A percentile compares a stretch with the other conserved stretches of the same genome.
These are phyloP conservation scores for Ammodytes marinus DNA, from an alignment of 2,113 vertebrate species.

Conservation along the genomic window DNA sequence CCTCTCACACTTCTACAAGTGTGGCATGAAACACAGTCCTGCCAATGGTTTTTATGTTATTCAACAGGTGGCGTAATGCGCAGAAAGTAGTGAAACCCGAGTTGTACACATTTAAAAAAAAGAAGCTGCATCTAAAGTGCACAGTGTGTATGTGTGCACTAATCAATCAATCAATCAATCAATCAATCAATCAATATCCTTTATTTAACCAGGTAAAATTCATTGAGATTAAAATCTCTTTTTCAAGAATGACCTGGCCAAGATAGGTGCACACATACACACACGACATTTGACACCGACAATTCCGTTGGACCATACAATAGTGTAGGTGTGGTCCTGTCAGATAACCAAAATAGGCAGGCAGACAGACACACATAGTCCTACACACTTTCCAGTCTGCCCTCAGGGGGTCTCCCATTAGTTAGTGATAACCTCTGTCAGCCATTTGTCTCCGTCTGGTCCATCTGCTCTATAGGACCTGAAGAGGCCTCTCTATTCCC, in stretches of 20 bases:
- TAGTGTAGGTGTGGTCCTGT: slow-evolving; percentile 68
- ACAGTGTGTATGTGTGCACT: too few species aligned
- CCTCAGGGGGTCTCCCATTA: slow-evolving; percentile 45
- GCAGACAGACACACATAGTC: slow-evolving; percentile 46
- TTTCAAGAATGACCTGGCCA: too few species aligned
- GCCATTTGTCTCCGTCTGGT: slow-evolving; percentile 55
- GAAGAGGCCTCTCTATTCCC: slow-evolving; percentile 46
- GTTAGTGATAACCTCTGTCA: slow-evolving; percentile 49
- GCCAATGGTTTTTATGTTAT: not conserved
- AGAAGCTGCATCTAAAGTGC: too few species aligned
- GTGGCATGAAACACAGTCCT: not conserved
- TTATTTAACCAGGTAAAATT: too few species aligned
- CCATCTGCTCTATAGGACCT: slow-evolving; percentile 38
- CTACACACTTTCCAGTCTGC: slow-evolving; percentile 42
- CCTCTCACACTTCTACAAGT: not conserved
- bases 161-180: too few species aligned
- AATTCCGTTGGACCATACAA: slow-evolving; percentile 60
- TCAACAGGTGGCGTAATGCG: not conserved
- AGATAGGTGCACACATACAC: slow-evolving; percentile 19
- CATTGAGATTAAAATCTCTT: too few species aligned
- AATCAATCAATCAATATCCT: too few species aligned
- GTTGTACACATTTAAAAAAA: too few species aligned
- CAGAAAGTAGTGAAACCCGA: not conserved
- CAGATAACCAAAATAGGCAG: slow-evolving; percentile 51
- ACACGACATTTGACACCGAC: slow-evolving; percentile 63